Evolutionary conservation across 2,797 vertebrate species (phyloP).

Genomic region (Acanthurus lineatus): DNA sequence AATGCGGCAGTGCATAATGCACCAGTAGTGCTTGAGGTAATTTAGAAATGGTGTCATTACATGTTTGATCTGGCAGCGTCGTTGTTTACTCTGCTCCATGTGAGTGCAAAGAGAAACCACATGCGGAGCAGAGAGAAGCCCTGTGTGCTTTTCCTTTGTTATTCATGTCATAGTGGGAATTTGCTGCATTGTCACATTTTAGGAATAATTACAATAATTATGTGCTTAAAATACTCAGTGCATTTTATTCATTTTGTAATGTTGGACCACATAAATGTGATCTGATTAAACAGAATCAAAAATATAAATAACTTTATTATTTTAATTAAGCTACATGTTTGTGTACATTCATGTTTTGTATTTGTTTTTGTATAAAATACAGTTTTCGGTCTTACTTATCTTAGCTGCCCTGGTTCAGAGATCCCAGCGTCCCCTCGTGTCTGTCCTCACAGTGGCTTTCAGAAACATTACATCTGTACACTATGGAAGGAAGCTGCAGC

Average conservation of each 20-base stretch:
- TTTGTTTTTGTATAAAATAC: neutral
- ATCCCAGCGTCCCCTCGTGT: neutral
- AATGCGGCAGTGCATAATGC: neutral
- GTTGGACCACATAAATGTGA: neutral
- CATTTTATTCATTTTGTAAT: neutral
- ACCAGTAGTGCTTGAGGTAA: neutral
- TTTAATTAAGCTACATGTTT: neutral
- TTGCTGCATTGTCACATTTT: neutral
- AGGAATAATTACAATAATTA: neutral
- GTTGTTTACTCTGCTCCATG: constrained; percentile 21
- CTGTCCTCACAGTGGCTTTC: neutral
- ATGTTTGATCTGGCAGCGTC: constrained; percentile 16
- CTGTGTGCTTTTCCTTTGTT: neutral
- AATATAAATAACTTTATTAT: too few species aligned
- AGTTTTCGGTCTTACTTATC: neutral
- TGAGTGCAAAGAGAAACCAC: constrained; percentile 22
- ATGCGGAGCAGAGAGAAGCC: constrained; percentile 13
- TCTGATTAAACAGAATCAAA: neutral
- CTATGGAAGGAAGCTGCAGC: neutral
- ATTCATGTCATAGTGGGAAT: neutral
- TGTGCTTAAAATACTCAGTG: neutral
- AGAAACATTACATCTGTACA: neutral
- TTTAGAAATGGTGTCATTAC: constrained; percentile 22
- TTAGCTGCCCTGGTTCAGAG: neutral
- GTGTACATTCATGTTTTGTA: neutral